Evolutionary conservation across 2,113 vertebrate genomes (phyloP), one percentile per base, ranked within the genome.

Genomic region (Ploceus nigricollis): DNA sequence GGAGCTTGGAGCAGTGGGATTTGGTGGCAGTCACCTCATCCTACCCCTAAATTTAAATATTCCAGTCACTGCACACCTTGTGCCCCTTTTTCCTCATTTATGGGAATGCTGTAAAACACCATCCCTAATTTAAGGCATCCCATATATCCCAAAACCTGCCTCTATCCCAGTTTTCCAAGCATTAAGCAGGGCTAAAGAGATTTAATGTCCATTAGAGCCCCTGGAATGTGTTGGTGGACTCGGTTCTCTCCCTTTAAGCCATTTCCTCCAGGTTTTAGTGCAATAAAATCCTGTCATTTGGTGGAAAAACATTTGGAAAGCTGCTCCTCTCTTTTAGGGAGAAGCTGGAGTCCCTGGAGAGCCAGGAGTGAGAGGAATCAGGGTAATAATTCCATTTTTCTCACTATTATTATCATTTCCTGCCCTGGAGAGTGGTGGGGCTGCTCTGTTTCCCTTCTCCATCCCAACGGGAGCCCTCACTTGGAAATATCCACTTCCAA

Each of bases 361-460:
- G 63, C 96, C 97, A 37, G 99, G 99, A 73, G 98, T 98, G 69
- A 98, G 97, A 97, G 99, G 99, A 96, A 92, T 98, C 54, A 97
- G 98, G 98, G 99, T 98, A 97, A 97, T 10, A 37, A 90, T 68
- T 68, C 44, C 2, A 31, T 31, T 76, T 48, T 66, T 13, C 15
- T 44, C 54, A 2, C 22, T 45, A 0, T 54, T 79, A 4, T 42
- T 42, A 9, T 4, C 0, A 47, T 71, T 64, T 83, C 53, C 45
- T 51, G 14, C 21, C 51, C 33, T 22, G 47, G 21, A 28, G 47
- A 66, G 48, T 63, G 39, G 4, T 45, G 42, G 17, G 31, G 2
- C 20, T 83, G 21, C 48, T 71, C 40, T 39, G 13, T 30, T 73
- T 51, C 69, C 33, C 25, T 76, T 79, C 75, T 60, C 48, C 45